Evolutionary conservation across 2,888 invertebrate species (phyloP).

Genomic region (Polyploca ridens): DNA sequence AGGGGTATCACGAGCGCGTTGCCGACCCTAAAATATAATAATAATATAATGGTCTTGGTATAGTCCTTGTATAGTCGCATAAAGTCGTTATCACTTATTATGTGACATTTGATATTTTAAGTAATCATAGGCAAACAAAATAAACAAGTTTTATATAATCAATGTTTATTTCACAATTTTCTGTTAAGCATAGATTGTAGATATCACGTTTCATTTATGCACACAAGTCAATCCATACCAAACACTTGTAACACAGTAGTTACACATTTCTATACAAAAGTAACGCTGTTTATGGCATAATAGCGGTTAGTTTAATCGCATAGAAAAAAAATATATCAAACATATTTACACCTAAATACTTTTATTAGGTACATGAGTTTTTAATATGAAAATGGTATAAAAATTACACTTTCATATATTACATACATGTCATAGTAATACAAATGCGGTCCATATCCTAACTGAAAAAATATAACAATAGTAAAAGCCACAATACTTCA

Average conservation of each 20-base stretch:
- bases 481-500: slow-evolving; percentile 77
- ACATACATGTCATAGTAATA: slow-evolving; percentile 77
- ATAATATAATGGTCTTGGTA: no score
- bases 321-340: slow-evolving; percentile 81
- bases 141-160: slow-evolving; percentile 59
- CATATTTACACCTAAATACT: slow-evolving; percentile 79
- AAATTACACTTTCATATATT: slow-evolving; percentile 81
- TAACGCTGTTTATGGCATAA: slow-evolving; percentile 72
- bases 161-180: slow-evolving; percentile 82
- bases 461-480: slow-evolving; percentile 82
- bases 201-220: slow-evolving; percentile 84
- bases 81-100: no score
- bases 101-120: no score
- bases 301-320: slow-evolving; percentile 79
- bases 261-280: slow-evolving; percentile 79
- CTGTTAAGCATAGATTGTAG: slow-evolving; percentile 84
- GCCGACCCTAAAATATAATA: no score
- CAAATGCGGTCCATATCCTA: slow-evolving; percentile 78
- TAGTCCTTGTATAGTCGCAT: no score
- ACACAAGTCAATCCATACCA: slow-evolving; percentile 80
- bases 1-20: no score
- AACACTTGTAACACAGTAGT: slow-evolving; percentile 70
- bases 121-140: no score
- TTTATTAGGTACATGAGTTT: slow-evolving; percentile 82
- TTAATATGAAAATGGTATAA: slow-evolving; percentile 83